Base-by-base conservation (phyloP, 1,140 invertebrate genomes). In the Olivierus martensii region DNA sequence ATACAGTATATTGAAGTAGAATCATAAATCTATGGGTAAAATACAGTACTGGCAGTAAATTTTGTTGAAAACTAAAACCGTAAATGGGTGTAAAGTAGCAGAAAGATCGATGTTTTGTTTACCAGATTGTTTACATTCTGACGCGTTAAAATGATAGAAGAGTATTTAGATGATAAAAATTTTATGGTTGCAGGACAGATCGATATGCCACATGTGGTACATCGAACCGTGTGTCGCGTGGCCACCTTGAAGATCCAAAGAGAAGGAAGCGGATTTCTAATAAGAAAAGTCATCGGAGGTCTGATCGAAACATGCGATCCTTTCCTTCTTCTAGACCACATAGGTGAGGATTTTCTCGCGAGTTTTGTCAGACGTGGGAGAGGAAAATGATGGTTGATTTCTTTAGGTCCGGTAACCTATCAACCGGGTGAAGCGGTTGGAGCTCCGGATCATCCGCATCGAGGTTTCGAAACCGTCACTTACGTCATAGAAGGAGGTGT, bases 391-490 rank as follows among this genome's bases (percentile, higher is more conserved):
- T 28, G 9, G 9, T 28, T 42, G 14, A 12, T 45, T 15, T 38
- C 22, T 53, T 46, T 15, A 53, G 51, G 51, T 38, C 51, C 51
- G 11, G 51, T 53, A 10, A 44, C 36, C 19, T 53, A 53, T 17
- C 14, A 53, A 22, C 51, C 51, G 9, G 51, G 51, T 12, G 51
- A 53, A 47, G 44, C 51, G 5, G 15, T 53, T 19, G 22, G 35
- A 17, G 22, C 46, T 11, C 22, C 35, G 12, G 46, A 48, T 15
- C 72, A 73, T 63, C 72, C 72, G 22, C 72, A 73, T 60, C 55
- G 72, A 55, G 72, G 72, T 3, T 74, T 74, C 65, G 71, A 74
- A 63, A 74, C 72, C 4, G 72, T 73, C 14, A 71, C 67, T 1
- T 73, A 72, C 56, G 59, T 68, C 52, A 48, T 70, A 18, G 52